Conservation (phyloP, 2,888 invertebrate species). For the Idaea dimidiata region DNA sequence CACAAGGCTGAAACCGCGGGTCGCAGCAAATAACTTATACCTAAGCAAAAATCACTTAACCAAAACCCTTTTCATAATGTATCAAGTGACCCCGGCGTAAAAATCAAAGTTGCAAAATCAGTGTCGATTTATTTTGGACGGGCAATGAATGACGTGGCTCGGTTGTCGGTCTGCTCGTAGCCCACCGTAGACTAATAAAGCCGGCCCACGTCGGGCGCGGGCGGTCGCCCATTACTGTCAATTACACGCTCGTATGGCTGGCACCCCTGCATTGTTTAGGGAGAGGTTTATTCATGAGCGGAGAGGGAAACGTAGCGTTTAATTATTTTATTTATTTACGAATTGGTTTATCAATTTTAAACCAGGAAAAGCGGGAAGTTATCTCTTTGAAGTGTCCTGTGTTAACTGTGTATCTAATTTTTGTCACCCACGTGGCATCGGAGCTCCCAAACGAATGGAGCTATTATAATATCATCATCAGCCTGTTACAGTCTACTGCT, state of each 20-base stretch:
- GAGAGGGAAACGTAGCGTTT: constrained; percentile 37
- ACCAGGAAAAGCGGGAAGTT: neutral
- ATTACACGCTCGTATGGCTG: constrained; percentile 49
- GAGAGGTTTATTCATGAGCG: constrained; percentile 24
- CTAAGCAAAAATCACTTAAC: neutral
- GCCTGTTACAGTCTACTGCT: too few relatives aligned
- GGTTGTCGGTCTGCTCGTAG: constrained; percentile 31
- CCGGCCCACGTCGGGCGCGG: constrained; percentile 27
- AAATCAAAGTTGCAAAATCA: constrained; percentile 29
- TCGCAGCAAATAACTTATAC: constrained; percentile 1
- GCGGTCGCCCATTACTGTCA: constrained; percentile 47
- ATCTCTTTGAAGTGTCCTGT: neutral
- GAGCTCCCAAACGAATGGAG: too few relatives aligned
- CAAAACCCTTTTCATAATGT: neutral
- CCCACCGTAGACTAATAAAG: constrained; percentile 44
- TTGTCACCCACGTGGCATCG: too few relatives aligned
- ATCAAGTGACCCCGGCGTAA: neutral
- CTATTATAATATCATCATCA: too few relatives aligned
- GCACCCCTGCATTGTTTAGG: constrained; percentile 56
- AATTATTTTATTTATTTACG: neutral
- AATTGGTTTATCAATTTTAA: neutral
- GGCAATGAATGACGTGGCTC: constrained; percentile 23
- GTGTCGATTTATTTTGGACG: constrained; percentile 38
- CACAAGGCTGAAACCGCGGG: too few relatives aligned
- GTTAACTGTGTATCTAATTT: neutral